A percentile compares a stretch with the other conserved stretches of the same genome.
phyloP scores from a whole-genome alignment of 2,113 vertebrate genomes.

The Aythya baeri region DNA sequence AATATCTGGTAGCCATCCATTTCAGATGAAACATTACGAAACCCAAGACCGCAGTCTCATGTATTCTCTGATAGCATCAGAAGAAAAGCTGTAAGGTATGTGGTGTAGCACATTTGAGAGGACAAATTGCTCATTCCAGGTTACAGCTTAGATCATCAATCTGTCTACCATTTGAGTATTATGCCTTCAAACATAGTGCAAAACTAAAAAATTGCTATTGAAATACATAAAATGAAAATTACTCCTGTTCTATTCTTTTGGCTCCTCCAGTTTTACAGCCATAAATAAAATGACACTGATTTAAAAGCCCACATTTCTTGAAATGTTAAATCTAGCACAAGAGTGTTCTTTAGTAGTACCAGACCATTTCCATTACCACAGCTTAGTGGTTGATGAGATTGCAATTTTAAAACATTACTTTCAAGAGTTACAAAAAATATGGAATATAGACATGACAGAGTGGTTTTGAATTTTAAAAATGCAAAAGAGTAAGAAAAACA shows the following conservation, averaged over 20 bases:
- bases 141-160: background rate
- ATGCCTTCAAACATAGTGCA: background rate
- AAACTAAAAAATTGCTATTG: background rate
- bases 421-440: background rate
- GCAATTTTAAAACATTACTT: background rate
- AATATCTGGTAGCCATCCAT: background rate
- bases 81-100: background rate
- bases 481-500: background rate
- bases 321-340: background rate
- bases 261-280: background rate
- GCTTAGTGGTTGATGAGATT: background rate
- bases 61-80: background rate
- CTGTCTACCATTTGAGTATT: background rate
- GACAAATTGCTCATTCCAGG: background rate
- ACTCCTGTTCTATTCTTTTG: background rate
- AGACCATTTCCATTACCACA: background rate
- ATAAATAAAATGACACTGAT: background rate
- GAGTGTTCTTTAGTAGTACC: background rate
- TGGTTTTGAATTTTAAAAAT: background rate
- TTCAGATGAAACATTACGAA: background rate
- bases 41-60: background rate
- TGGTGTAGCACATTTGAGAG: accelerated
- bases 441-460: background rate
- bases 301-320: background rate
- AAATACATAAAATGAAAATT: background rate